Conservation (phyloP, 2,113 vertebrate genomes). For the Callithrix jacchus region DNA sequence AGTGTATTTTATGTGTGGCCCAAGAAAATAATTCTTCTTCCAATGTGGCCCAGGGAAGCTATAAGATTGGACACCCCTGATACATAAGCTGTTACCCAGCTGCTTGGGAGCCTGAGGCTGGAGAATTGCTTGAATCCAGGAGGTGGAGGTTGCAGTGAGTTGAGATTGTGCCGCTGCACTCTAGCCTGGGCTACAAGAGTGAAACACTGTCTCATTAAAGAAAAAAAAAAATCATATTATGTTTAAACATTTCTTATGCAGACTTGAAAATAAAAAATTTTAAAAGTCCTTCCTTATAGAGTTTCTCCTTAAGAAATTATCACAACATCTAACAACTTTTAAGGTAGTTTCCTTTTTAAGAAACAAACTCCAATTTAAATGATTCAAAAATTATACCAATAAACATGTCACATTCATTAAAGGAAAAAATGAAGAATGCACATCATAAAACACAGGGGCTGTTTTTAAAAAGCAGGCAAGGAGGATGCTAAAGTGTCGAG, state of each 20-base stretch:
- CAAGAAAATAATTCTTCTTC: too few species aligned
- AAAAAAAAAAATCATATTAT: background rate
- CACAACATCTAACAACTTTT: background rate
- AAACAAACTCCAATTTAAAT: background rate
- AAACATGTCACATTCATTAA: background rate
- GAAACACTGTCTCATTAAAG: too few species aligned
- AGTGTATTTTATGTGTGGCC: too few species aligned
- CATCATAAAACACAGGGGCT: background rate
- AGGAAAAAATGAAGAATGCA: conserved; percentile 7
- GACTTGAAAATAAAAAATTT: background rate
- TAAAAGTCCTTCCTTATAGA: background rate
- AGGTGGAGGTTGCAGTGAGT: too few species aligned
- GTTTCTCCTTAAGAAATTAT: background rate
- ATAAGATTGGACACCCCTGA: too few species aligned
- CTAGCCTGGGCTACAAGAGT: too few species aligned
- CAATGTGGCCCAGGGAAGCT: too few species aligned
- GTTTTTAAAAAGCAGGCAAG: background rate
- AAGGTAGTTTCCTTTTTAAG: background rate
- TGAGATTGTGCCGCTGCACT: too few species aligned
- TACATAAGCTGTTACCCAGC: background rate
- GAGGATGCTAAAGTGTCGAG: background rate
- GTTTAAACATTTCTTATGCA: background rate
- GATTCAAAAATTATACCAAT: background rate
- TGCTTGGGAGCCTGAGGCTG: too few species aligned
- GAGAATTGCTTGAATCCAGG: too few species aligned